These are phyloP conservation scores for Coracias cyanogaster DNA, from an alignment of 2,797 vertebrate species.

Conservation along the genomic window DNA sequence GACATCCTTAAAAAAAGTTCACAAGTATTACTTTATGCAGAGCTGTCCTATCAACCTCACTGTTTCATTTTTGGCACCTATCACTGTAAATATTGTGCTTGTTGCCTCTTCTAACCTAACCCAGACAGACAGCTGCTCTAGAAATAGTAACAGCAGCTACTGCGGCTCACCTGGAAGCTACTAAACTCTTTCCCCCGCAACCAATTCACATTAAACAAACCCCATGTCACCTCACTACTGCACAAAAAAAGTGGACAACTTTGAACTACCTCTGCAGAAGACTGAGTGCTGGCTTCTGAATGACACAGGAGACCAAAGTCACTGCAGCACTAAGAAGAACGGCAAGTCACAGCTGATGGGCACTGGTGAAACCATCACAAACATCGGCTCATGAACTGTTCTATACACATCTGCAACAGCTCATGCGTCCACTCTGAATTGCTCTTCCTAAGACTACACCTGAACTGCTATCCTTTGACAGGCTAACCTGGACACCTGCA, in stretches of 20 bases:
- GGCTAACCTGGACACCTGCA: background rate
- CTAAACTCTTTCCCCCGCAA: background rate
- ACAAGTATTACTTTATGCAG: background rate
- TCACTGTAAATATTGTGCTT: background rate
- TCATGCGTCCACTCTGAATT: background rate
- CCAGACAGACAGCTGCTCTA: background rate
- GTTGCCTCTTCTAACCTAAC: background rate
- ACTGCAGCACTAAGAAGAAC: background rate
- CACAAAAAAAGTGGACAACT: background rate
- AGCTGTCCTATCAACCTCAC: background rate
- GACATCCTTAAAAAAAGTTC: background rate
- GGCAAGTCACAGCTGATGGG: background rate
- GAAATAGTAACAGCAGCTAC: background rate
- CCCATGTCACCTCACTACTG: background rate
- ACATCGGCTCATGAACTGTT: fast-evolving
- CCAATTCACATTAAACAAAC: background rate
- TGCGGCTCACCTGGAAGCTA: background rate
- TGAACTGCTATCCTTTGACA: background rate
- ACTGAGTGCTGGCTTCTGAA: background rate
- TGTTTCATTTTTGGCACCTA: background rate
- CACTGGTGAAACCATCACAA: background rate
- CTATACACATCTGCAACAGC: background rate
- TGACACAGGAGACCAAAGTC: background rate
- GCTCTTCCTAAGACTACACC: background rate
- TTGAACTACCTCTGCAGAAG: background rate